A percentile compares a stretch with the other conserved stretches of the same genome.
phyloP scores from a whole-genome alignment of 2,113 vertebrate species.

The Stercorarius parasiticus region DNA sequence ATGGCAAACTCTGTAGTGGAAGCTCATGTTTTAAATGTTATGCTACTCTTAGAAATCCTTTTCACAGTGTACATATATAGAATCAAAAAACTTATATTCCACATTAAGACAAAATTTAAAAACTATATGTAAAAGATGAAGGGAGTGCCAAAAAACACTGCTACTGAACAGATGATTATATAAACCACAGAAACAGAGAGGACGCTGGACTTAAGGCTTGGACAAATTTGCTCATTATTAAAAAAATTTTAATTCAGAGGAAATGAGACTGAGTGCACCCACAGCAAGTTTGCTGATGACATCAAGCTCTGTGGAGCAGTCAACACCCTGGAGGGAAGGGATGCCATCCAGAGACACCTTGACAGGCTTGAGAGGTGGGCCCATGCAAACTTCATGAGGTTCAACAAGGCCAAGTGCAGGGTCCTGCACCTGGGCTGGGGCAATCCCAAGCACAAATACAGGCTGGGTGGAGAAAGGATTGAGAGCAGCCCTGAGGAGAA shows the following conservation, averaged over 20 bases:
- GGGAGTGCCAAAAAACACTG: background rate
- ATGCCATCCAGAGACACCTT: background rate
- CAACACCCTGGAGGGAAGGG: background rate
- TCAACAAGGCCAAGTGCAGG: background rate
- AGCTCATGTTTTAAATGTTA: background rate
- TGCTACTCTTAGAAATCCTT: background rate
- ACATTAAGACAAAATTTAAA: background rate
- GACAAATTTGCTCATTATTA: background rate
- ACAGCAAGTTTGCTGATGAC: background rate
- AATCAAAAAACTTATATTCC: background rate
- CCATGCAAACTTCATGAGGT: background rate
- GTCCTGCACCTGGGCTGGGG: background rate
- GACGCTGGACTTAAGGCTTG: background rate
- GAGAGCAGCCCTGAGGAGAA: background rate
- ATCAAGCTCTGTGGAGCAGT: background rate
- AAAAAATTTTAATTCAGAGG: background rate
- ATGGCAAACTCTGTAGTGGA: background rate
- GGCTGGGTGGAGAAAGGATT: background rate
- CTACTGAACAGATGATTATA: background rate
- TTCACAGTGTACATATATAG: background rate
- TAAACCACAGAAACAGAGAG: background rate
- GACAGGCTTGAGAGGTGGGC: background rate
- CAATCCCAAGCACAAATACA: background rate
- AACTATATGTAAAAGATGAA: background rate
- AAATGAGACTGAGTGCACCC: background rate